A percentile compares a stretch with the other conserved stretches of the same genome.
These are phyloP conservation scores for Chitala chitala DNA, from an alignment of 2,113 vertebrate genomes.

Conservation along the genomic window DNA sequence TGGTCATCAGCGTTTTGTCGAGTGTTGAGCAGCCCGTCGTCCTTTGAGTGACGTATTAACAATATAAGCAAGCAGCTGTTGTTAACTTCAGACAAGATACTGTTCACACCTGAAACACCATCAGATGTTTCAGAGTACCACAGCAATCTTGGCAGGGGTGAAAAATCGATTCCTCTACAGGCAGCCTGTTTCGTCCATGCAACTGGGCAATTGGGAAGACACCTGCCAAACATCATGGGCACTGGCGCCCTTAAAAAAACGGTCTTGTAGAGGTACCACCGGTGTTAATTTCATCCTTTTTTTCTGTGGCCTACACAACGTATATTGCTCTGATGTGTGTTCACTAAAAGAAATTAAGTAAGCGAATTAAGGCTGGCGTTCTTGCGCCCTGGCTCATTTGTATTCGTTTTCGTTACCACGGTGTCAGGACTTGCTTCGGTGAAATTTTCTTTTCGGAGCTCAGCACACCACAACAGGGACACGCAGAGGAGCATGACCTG, in stretches of 20 bases:
- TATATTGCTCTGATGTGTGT: not conserved
- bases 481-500: constrained; percentile 19
- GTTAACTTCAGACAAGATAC: not conserved
- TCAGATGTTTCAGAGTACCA: too few species aligned
- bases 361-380: too few species aligned
- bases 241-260: not conserved
- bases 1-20: too few species aligned
- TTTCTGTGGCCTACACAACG: too few species aligned
- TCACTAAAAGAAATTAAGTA: not conserved
- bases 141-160: too few species aligned
- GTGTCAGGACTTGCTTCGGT: not conserved
- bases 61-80: not conserved
- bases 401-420: not conserved
- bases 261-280: not conserved
- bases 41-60: too few species aligned
- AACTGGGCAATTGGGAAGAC: too few species aligned
- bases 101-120: too few species aligned
- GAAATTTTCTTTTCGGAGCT: too few species aligned
- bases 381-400: not conserved
- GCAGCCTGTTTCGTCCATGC: too few species aligned
- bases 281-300: not conserved
- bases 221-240: not conserved
- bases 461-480: not conserved
- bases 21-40: too few species aligned
- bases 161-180: too few species aligned